phyloP scores from a whole-genome alignment of 1,140 invertebrate species.

The Elymnias hypermnestra region DNA sequence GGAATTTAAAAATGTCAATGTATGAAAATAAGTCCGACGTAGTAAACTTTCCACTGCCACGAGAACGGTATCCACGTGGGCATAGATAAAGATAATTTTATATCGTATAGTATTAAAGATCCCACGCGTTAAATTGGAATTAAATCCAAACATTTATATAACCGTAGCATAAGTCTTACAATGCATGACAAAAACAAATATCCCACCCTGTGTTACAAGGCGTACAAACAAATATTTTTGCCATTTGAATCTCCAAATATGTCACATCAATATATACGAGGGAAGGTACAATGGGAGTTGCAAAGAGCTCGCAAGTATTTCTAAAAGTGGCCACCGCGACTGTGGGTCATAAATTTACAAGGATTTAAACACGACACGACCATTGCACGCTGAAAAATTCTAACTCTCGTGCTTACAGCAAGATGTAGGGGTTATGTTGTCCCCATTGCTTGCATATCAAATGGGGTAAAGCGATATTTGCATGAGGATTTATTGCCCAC shows the following conservation, averaged over 20 bases:
- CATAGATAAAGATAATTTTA: no score
- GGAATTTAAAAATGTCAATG: no score
- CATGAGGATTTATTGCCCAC: constrained; percentile 4
- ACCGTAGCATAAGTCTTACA: no score
- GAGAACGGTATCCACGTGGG: no score
- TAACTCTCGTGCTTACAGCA: constrained; percentile 32
- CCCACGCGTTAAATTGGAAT: no score
- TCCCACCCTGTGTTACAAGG: constrained; percentile 4
- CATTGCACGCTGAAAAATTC: constrained; percentile 61
- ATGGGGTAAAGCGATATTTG: constrained; percentile 20
- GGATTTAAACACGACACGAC: constrained; percentile 57
- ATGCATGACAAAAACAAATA: constrained; percentile 16
- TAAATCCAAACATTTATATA: no score
- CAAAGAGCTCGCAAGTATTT: constrained; percentile 41
- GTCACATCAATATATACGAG: constrained; percentile 13
- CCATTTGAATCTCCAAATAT: constrained; percentile 5
- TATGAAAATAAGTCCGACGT: no score
- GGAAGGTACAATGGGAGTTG: constrained; percentile 24
- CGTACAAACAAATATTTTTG: constrained; percentile 10
- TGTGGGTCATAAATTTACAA: constrained; percentile 62
- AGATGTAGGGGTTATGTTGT: constrained; percentile 36
- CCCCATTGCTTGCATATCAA: constrained; percentile 28
- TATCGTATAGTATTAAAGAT: no score
- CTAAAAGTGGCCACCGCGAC: constrained; percentile 45
- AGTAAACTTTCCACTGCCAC: no score